Evolutionary conservation across 2,888 invertebrate species (phyloP).

Genomic region (Pseudanteris insignis): DNA sequence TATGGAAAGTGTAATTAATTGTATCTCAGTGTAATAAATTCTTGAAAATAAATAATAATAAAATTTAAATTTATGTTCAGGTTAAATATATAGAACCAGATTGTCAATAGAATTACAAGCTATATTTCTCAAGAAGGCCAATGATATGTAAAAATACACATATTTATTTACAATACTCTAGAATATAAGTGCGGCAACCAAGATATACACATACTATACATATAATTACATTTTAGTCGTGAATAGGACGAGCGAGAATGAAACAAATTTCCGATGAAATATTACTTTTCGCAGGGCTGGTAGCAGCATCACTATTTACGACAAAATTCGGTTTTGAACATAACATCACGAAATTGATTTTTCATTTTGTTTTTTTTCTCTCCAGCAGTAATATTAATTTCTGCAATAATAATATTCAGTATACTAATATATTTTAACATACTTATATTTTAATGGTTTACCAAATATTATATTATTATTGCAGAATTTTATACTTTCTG

Average conservation of each 20-base stretch:
- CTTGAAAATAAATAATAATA: too few relatives aligned
- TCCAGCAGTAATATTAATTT: neutral
- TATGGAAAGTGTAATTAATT: too few relatives aligned
- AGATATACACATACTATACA: constrained; percentile 65
- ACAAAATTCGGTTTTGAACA: constrained; percentile 9
- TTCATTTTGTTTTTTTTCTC: too few relatives aligned
- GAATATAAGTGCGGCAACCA: constrained; percentile 64
- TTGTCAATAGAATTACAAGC: constrained; percentile 57
- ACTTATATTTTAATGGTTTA: too few relatives aligned
- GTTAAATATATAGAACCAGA: constrained; percentile 46
- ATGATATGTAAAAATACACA: constrained; percentile 67
- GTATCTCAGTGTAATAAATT: too few relatives aligned
- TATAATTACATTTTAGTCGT: constrained; percentile 56
- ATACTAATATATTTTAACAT: too few relatives aligned
- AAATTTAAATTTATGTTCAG: too few relatives aligned
- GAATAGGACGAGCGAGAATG: constrained; percentile 47
- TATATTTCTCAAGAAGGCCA: constrained; percentile 63
- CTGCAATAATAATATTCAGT: constrained; percentile 18
- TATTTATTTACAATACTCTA: constrained; percentile 65
- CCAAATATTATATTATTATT: too few relatives aligned
- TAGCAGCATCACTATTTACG: constrained; percentile 14
- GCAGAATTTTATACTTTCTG: too few relatives aligned
- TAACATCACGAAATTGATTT: constrained; percentile 9
- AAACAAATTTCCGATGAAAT: constrained; percentile 19
- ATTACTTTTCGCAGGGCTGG: constrained; percentile 2